Evolutionary conservation across 2,888 invertebrate species (phyloP).

Genomic region (Caenorhabditis wallacei): DNA sequence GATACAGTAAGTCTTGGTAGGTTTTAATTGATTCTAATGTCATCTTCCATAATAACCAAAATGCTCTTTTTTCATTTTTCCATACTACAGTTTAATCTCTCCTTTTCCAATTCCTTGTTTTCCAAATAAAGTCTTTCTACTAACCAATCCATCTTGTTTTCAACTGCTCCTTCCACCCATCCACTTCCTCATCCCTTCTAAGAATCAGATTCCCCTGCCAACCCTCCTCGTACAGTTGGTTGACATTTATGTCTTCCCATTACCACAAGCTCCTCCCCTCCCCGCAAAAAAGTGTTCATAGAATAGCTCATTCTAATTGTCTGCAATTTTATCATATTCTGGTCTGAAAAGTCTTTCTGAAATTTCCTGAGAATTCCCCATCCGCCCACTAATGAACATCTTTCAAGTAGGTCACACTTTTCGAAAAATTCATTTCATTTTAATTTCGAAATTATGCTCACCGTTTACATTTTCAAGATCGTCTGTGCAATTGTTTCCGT

Average conservation of each 20-base stretch:
- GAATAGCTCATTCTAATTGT: neutral
- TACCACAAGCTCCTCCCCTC: neutral
- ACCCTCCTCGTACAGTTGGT: conserved; percentile 1
- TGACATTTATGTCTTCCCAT: conserved; percentile 6
- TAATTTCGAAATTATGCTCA: neutral
- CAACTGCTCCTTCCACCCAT: neutral
- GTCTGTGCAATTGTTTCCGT: conserved; percentile 21
- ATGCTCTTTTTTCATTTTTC: no score
- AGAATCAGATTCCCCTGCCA: neutral
- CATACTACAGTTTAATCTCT: no score
- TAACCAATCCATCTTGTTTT: no score
- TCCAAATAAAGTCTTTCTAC: no score
- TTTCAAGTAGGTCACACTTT: conserved; percentile 52
- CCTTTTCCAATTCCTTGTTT: no score
- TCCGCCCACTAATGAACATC: conserved; percentile 40
- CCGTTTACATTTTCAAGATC: conserved; percentile 19
- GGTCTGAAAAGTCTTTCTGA: neutral
- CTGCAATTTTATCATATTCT: neutral
- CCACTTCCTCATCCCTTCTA: no score
- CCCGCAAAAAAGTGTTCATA: neutral
- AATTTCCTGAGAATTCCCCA: neutral
- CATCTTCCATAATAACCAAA: no score
- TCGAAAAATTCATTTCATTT: neutral
- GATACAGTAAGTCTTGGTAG: no score
- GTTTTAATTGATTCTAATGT: no score